Evolutionary conservation across 2,113 vertebrate genomes (phyloP).

Genomic region (Dipodomys stephensi): DNA sequence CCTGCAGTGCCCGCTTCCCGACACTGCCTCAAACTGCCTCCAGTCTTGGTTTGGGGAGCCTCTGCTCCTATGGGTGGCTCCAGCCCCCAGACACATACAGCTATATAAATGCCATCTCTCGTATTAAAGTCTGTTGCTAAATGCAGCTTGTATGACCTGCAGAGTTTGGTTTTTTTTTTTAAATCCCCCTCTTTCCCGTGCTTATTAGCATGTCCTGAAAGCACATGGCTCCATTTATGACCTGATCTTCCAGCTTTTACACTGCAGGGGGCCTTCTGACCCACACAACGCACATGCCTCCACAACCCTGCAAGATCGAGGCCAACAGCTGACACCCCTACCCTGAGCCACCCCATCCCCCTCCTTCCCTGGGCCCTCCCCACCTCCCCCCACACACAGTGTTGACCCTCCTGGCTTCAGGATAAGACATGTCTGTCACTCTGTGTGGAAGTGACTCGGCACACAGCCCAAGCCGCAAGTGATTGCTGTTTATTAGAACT

Average conservation of each 20-base stretch:
- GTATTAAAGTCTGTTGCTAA: constrained; percentile 58
- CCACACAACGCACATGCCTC: constrained; percentile 29
- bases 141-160: constrained; percentile 73
- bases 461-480: constrained; percentile 81
- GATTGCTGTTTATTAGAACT: constrained; percentile 82
- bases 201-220: constrained; percentile 58
- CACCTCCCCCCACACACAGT: constrained; percentile 62
- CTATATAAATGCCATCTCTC: constrained; percentile 5
- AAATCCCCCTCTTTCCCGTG: not conserved
- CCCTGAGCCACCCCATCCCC: not conserved
- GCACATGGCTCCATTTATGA: constrained; percentile 56
- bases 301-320: constrained; percentile 65
- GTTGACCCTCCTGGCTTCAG: constrained; percentile 79
- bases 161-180: constrained; percentile 17
- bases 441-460: constrained; percentile 72
- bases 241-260: not conserved
- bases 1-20: constrained; percentile 78
- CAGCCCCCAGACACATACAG: not conserved
- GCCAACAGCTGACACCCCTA: constrained; percentile 56
- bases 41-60: constrained; percentile 52
- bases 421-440: constrained; percentile 87
- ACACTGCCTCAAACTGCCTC: constrained; percentile 65
- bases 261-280: not conserved
- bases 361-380: constrained; percentile 58
- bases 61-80: constrained; percentile 3